Base-by-base conservation (phyloP, 1,140 invertebrate genomes). In the Asbolus verrucosus region DNA sequence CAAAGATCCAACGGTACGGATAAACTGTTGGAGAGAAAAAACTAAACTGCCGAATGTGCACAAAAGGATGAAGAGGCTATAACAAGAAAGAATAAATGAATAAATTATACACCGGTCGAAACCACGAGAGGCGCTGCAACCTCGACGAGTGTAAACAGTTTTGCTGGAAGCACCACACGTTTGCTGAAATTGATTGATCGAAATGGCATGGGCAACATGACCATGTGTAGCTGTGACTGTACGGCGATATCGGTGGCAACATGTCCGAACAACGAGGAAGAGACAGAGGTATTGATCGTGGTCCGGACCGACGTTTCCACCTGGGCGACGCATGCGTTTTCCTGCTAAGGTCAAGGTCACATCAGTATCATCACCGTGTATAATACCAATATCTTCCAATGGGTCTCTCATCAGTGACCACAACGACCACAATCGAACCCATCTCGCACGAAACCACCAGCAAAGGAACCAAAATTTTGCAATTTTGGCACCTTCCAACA, bases 271-370 rank as follows among this genome's bases (percentile, higher is more conserved):
- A 24, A 63, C 18, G 33, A 41, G 33, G 21, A 63, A 63, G 61
- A 63, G 33, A 38, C 61, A 19, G 6, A 4, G 61, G 61, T 63
- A 63, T 63, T 63, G 61, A 63, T 63, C 61, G 33, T n/a, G 18
- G 61, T 38, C 39, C 61, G 61, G 61, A 38, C 61, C 33, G 61
- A 41, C 61, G 61, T 63, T 63, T 63, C 61, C 33, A 63, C 61
- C 61, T 63, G 27, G 61, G 61, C 33, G 21, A 63, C 61, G 61
- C 61, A 63, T 63, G 61, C 61, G 61, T 63, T 16, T 18, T 19
- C 1, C 19, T 24, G 61, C 61, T 63, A 63, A 63, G 61, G 61
- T 63, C 61, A 63, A 63, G 61, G 61, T 63, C 61, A 63, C 41
- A 38, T 39, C 33, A 39, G 61, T 63, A 63, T 63, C 61, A 63